phyloP scores from a whole-genome alignment of 1,140 invertebrate genomes.

The Matsumurasca onukii region DNA sequence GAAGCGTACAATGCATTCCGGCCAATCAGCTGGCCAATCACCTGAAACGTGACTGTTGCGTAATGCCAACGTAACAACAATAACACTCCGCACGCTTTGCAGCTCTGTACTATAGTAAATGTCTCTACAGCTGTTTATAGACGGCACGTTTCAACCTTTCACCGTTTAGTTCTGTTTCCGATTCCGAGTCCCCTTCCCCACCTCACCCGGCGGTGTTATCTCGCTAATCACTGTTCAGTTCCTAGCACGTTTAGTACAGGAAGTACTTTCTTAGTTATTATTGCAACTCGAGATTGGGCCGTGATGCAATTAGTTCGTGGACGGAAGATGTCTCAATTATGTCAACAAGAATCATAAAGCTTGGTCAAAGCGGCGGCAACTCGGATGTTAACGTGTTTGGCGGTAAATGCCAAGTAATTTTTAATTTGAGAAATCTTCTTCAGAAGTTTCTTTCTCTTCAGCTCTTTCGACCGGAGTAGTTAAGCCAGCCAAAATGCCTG shows the following conservation, averaged over 20 bases:
- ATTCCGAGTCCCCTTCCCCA: slow-evolving; percentile 1
- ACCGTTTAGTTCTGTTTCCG: slow-evolving; percentile 10
- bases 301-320: not conserved
- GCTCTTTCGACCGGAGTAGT: too few species aligned
- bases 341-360: not conserved
- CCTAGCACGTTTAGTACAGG: not conserved
- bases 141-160: slow-evolving; percentile 12
- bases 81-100: slow-evolving; percentile 10
- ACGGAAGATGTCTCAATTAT: not conserved
- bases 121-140: not conserved
- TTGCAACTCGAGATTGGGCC: not conserved
- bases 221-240: not conserved
- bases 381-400: too few species aligned
- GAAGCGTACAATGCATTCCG: not conserved
- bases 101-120: not conserved
- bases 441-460: too few species aligned
- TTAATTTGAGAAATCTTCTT: too few species aligned
- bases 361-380: not conserved
- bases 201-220: not conserved
- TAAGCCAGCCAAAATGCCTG: too few species aligned
- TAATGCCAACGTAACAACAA: slow-evolving; percentile 12
- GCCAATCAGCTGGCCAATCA: slow-evolving; percentile 19
- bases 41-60: not conserved
- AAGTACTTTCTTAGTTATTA: not conserved
- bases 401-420: too few species aligned